Conservation (phyloP, 2,113 vertebrate species). For the Thunnus thynnus region DNA sequence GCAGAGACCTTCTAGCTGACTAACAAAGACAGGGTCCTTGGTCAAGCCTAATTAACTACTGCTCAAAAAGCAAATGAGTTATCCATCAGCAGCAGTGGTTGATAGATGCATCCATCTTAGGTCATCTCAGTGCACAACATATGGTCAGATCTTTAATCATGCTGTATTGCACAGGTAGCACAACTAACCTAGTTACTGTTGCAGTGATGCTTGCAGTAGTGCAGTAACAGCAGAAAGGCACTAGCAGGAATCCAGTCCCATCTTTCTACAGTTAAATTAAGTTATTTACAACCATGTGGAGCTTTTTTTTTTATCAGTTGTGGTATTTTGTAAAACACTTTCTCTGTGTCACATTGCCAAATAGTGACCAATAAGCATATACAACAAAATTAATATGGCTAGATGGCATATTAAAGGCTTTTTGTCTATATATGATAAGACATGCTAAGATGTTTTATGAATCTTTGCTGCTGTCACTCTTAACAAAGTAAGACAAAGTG, state of each 20-base stretch:
- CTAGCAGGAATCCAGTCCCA: not conserved
- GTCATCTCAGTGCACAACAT: conserved; percentile 20
- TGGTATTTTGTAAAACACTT: conserved; percentile 16
- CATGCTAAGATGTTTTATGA: conserved; percentile 19
- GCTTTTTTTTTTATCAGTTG: conserved; percentile 3
- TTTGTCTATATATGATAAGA: conserved; percentile 17
- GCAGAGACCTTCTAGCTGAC: conserved; percentile 30
- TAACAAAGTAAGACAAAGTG: conserved; percentile 19
- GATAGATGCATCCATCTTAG: conserved; percentile 56
- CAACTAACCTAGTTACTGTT: conserved; percentile 32
- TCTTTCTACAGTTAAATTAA: not conserved
- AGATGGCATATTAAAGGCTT: conserved; percentile 33
- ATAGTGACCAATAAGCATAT: conserved; percentile 21
- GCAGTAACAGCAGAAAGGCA: conserved; percentile 3
- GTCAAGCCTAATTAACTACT: conserved; percentile 69
- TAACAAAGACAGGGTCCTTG: conserved; percentile 38
- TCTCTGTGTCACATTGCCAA: conserved; percentile 20
- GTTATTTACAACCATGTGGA: conserved; percentile 3
- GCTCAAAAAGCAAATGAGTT: conserved; percentile 63
- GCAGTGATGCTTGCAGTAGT: not conserved
- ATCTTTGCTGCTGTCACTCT: conserved; percentile 27
- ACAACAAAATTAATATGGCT: conserved; percentile 14
- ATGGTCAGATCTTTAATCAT: conserved; percentile 33
- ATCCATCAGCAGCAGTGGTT: conserved; percentile 53
- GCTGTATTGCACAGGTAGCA: conserved; percentile 59